A percentile compares a stretch with the other conserved stretches of the same genome.
Conservation (phyloP, 2,888 invertebrate genomes). For the Synanthedon vespiformis region DNA sequence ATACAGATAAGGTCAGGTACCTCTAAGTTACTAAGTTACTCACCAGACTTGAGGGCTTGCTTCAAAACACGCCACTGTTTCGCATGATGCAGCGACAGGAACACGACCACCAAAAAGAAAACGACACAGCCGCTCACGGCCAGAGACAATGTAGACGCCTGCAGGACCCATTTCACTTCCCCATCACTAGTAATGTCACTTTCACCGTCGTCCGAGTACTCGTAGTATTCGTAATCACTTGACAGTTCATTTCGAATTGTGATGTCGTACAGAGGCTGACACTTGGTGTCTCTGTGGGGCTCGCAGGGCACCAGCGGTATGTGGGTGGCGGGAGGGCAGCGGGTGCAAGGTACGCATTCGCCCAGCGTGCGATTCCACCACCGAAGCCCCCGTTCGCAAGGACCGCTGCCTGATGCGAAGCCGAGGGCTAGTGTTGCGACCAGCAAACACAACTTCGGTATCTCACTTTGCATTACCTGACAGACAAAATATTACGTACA, state of each 20-base stretch:
- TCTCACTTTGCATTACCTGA: constrained; percentile 63
- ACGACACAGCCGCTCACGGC: constrained; percentile 82
- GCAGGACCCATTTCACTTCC: constrained; percentile 78
- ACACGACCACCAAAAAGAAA: constrained; percentile 82
- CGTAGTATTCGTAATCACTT: constrained; percentile 56
- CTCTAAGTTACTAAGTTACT: constrained; percentile 19
- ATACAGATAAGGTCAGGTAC: no score
- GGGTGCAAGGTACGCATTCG: constrained; percentile 77
- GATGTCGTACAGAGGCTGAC: constrained; percentile 76
- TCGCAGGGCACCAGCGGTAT: constrained; percentile 81
- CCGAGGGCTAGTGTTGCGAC: constrained; percentile 49
- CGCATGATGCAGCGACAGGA: constrained; percentile 81
- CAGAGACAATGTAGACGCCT: constrained; percentile 77
- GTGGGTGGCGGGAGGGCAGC: constrained; percentile 71
- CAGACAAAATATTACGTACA: no score
- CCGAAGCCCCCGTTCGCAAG: constrained; percentile 69
- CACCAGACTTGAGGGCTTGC: constrained; percentile 82
- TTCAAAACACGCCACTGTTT: constrained; percentile 85
- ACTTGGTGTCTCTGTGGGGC: constrained; percentile 79
- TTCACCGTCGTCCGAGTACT: constrained; percentile 51
- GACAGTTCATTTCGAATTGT: constrained; percentile 62
- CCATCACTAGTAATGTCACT: constrained; percentile 36
- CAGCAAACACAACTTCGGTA: constrained; percentile 49
- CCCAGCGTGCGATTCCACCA: constrained; percentile 78
- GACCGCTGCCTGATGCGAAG: constrained; percentile 33